Evolutionary conservation across 2,797 vertebrate species (phyloP).

Genomic region (Steatocranus sp.): DNA sequence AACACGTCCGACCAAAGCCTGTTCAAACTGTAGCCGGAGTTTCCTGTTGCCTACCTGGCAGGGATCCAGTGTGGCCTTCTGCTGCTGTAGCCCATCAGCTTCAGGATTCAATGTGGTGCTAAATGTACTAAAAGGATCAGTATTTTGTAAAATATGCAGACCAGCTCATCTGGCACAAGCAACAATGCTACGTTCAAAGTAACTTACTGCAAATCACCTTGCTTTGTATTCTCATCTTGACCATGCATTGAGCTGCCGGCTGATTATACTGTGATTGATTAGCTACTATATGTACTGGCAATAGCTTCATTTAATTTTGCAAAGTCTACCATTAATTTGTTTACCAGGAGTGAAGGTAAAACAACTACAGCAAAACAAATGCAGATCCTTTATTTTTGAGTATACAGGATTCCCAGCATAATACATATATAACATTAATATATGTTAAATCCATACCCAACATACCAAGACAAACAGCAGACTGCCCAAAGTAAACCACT

Average conservation of each 20-base stretch:
- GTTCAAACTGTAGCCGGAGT: neutral
- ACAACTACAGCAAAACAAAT: neutral
- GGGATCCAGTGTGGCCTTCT: neutral
- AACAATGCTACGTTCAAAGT: neutral
- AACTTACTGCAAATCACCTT: neutral
- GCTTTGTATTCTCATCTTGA: neutral
- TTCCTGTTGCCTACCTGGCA: neutral
- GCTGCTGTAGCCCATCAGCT: neutral
- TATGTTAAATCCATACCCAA: neutral
- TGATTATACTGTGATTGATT: neutral
- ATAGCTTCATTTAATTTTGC: neutral
- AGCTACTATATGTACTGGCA: neutral
- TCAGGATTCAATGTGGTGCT: fast-evolving
- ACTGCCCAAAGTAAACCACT: neutral
- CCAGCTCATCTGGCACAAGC: neutral
- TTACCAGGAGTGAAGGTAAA: neutral
- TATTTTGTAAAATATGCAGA: neutral
- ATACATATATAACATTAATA: constrained; percentile 6
- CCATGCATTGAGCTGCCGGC: neutral
- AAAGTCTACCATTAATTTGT: neutral
- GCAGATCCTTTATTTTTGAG: constrained; percentile 43
- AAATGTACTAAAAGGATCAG: neutral
- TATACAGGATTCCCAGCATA: neutral
- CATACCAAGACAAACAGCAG: neutral
- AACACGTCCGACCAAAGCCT: neutral